phyloP scores from a whole-genome alignment of 2,113 vertebrate genomes.

The Psettodes erumei region DNA sequence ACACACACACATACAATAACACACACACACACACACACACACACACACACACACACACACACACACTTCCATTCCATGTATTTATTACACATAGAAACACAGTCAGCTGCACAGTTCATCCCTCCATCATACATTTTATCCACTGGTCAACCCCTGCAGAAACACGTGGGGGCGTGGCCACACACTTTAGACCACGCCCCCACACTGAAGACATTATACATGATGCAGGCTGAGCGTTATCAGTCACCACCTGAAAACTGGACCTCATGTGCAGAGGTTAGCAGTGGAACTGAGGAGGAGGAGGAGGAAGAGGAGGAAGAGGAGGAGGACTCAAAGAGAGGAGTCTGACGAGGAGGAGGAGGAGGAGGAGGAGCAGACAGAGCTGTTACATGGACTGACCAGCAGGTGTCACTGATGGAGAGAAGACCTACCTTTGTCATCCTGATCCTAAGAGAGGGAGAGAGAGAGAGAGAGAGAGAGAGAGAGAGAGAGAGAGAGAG shows the following conservation, averaged over 20 bases:
- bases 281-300: background rate
- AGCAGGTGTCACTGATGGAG: conserved; percentile 61
- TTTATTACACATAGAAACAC: background rate
- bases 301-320: no score
- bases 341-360: background rate
- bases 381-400: conserved; percentile 53
- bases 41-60: conserved; percentile 28
- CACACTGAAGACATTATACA: no score
- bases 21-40: conserved; percentile 57
- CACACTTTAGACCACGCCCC: no score
- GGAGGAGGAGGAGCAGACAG: background rate
- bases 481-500: background rate
- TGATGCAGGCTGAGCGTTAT: no score
- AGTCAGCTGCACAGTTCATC: background rate
- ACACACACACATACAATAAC: conserved; percentile 39
- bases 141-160: no score
- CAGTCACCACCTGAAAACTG: no score
- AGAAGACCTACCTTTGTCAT: conserved; percentile 74
- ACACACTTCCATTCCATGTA: conserved; percentile 19
- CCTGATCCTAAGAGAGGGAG: conserved; percentile 65
- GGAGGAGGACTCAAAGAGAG: background rate
- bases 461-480: conserved; percentile 5
- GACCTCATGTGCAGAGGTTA: no score
- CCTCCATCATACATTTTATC: no score
- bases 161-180: no score